Base-by-base conservation (phyloP, 2,797 vertebrate genomes). In the Naso thynnoides region DNA sequence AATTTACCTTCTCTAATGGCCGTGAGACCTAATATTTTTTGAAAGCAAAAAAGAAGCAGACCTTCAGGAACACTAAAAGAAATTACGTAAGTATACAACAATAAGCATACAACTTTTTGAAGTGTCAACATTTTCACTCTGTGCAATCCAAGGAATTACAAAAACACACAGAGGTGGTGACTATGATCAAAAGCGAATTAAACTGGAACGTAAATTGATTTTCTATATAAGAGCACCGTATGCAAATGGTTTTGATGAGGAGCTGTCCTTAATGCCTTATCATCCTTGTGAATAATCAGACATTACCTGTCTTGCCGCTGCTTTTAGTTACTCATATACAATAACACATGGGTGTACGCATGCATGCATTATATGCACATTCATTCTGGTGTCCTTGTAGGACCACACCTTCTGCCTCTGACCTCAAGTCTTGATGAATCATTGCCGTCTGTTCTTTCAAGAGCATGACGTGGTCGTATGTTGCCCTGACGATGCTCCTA, bases 241-340 rank as follows among this genome's bases (percentile, higher is more conserved):
- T 36, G 11, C 8, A 47, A 19, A 33, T 36, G 19, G 8, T 55
- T 6, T 68, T 29, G 63, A 63, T 31, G 38, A 62, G 50, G 38
- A 29, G 29, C 55, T 13, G 44, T 53, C 29, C 31, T 53, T 63
- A 64, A 57, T 21, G 41, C 26, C 42, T 26, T 27, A 11, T 29
- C 33, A 36, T 36, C 3, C 59, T 66, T 21, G 39, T 47, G 27
- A 59, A 58, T 45, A 72, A 64, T 63, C 21, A 14, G 61, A 56
- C 29, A 6, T 8, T 27, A 6, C n/a, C 15, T 6, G 36, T 58
- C 14, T 21, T 16, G 18, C 19, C 19, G 41, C 48, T 27, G 44
- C 56, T 61, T 53, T 38, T n/a, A 48, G 26, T 33, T 2, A 47
- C 23, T 18, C 15, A 42, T 16, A 8, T 18, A 18, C 10, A 63